phyloP scores from a whole-genome alignment of 92 coral and sea anemone species.

The Heteractis magnifica region DNA sequence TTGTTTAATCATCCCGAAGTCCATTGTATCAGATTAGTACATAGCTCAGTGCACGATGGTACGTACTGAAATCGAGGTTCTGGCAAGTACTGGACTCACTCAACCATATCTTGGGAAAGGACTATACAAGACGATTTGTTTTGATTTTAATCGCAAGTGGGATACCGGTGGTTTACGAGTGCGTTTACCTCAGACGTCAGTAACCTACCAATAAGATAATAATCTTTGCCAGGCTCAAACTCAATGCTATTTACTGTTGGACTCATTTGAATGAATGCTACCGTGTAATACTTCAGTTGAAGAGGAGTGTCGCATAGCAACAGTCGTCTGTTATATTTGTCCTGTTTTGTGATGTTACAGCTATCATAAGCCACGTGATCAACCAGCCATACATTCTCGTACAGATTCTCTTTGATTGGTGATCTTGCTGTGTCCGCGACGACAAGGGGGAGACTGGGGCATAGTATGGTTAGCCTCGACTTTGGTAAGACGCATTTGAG shows the following conservation, averaged over 20 bases:
- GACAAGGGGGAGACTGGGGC: slow-evolving; percentile 61
- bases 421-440: slow-evolving; percentile 27
- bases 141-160: too few relatives aligned
- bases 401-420: slow-evolving; percentile 30
- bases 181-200: not conserved
- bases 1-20: too few relatives aligned
- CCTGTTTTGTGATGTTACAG: slow-evolving; percentile 46
- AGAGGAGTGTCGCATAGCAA: slow-evolving; percentile 58
- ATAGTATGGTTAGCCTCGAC: slow-evolving; percentile 57
- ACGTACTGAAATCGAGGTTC: too few relatives aligned
- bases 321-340: slow-evolving; percentile 11
- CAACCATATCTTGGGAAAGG: too few relatives aligned
- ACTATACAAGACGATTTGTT: too few relatives aligned
- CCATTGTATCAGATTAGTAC: too few relatives aligned
- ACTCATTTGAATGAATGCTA: slow-evolving; percentile 35
- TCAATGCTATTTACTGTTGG: slow-evolving; percentile 35
- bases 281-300: slow-evolving; percentile 24
- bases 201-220: slow-evolving; percentile 64
- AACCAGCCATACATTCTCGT: slow-evolving; percentile 75
- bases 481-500: slow-evolving; percentile 54
- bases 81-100: too few relatives aligned
- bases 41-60: too few relatives aligned
- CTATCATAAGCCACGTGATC: slow-evolving; percentile 59
- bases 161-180: too few relatives aligned
- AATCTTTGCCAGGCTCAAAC: slow-evolving; percentile 57